Evolutionary conservation across 2,888 invertebrate genomes (phyloP).

Genomic region (Lissonota sp.): DNA sequence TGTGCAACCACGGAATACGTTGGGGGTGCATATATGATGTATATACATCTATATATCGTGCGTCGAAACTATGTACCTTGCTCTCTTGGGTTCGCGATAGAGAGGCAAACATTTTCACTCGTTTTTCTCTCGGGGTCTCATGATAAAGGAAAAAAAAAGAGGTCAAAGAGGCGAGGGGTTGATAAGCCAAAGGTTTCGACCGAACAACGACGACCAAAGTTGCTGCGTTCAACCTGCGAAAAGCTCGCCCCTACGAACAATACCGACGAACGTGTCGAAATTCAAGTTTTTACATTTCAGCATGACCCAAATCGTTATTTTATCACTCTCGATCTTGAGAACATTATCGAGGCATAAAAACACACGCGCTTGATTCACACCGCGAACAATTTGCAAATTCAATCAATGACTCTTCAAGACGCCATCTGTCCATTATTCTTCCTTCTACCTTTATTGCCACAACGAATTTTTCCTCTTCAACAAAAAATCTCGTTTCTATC

Average conservation of each 20-base stretch:
- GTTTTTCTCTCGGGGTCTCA: conserved; percentile 28
- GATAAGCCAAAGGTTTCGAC: conserved; percentile 22
- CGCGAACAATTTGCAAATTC: conserved; percentile 34
- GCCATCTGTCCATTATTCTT: conserved; percentile 3
- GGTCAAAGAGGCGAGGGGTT: conserved; percentile 51
- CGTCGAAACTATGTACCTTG: conserved; percentile 14
- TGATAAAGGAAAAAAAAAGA: conserved; percentile 12
- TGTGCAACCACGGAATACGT: conserved; percentile 56
- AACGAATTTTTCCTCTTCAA: conserved; percentile 12
- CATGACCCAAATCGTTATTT: conserved; percentile 50
- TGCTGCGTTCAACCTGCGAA: conserved; percentile 14
- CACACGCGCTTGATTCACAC: conserved; percentile 20
- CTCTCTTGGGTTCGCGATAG: conserved; percentile 34
- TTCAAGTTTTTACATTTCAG: conserved; percentile 8
- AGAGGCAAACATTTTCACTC: conserved; percentile 34
- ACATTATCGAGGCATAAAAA: conserved; percentile 8
- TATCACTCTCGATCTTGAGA: conserved; percentile 17
- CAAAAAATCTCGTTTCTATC: conserved; percentile 19
- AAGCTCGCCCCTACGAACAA: conserved; percentile 44
- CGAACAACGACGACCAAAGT: conserved; percentile 10
- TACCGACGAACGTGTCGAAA: conserved; percentile 14
- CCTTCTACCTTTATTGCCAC: not conserved
- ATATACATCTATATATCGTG: conserved; percentile 17
- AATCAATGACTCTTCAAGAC: conserved; percentile 6
- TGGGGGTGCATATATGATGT: conserved; percentile 9